Evolutionary conservation across 2,888 invertebrate genomes (phyloP), one percentile per base, ranked within the genome.

Genomic region (Drosophila macrospina): DNA sequence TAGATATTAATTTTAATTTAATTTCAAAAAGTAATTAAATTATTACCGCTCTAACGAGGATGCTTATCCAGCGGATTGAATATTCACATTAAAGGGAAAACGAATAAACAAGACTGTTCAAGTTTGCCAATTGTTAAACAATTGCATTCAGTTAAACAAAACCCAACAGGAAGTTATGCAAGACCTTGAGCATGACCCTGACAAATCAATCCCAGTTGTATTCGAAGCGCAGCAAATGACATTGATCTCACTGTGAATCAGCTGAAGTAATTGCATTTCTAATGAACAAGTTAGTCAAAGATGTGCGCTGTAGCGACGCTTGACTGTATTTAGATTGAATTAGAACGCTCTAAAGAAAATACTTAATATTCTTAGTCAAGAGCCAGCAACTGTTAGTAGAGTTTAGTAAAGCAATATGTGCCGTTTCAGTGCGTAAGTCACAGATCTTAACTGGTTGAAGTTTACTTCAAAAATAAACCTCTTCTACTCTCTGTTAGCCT

Each of bases 201-300:
- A 44, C 34, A 50, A 63, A 63, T 63, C 56, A 47, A 62, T 48
- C 34, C 10, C 26, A 41, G 8, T 8, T 42, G 28, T 26, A 6
- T 37, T 34, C 28, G 24, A 44, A 34, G 54, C 50, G 50, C 57
- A 64, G 15, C 74, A 41, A 67, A 50, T 61, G 30, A 7, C 26
- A 20, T 37, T 45, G 48, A 36, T 15, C 36, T 30, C 15, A 39
- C 32, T 62, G 50, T 39, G 45, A 74, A 50, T 75, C 42, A 51
- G 13, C 36, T 51, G 16, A 34, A 63, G 28, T 42, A 54, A 44
- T 36, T 57, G 44, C 59, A 45, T n/a, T 41, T 15, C 24, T n/a
- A 64, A 39, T 39, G 37, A 44, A 11, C 28, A 20, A 1, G 7
- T 11, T 32, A 47, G n/a, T 7, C 30, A 37, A 20, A 39, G 52